Evolutionary conservation across 92 coral and sea anemone species (phyloP).

Genomic region (Phenganax subtilis): DNA sequence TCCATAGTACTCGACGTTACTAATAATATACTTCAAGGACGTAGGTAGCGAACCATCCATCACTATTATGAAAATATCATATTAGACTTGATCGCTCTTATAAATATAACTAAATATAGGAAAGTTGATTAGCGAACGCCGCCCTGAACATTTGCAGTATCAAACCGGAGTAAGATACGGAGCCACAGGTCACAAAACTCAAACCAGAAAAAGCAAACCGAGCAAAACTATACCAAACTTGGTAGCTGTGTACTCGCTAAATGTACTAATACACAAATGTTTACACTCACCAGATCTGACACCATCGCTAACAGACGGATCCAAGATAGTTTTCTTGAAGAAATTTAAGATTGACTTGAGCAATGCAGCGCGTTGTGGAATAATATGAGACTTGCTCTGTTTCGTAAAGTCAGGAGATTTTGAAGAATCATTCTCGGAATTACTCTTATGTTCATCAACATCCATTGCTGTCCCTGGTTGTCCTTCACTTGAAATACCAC

Average conservation of each 20-base stretch:
- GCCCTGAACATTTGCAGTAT: background rate
- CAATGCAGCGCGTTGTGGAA: slow-evolving; percentile 94
- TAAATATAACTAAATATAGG: background rate
- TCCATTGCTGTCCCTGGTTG: slow-evolving; percentile 46
- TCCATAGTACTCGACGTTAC: slow-evolving; percentile 97
- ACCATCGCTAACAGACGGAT: slow-evolving; percentile 91
- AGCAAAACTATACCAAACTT: no score
- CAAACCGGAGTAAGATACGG: no score
- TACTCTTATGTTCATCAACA: slow-evolving; percentile 35
- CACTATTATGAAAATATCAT: slow-evolving; percentile 46
- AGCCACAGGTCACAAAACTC: no score
- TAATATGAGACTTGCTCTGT: slow-evolving; percentile 57
- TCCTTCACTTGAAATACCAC: slow-evolving; percentile 52
- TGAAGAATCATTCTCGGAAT: slow-evolving; percentile 16
- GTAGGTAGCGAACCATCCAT: slow-evolving; percentile 98
- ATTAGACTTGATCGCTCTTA: background rate
- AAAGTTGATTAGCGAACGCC: background rate
- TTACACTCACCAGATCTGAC: slow-evolving; percentile 71
- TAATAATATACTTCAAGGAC: slow-evolving; percentile 83
- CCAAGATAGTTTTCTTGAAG: slow-evolving; percentile 87
- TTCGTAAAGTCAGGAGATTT: slow-evolving; percentile 57
- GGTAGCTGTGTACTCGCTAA: no score
- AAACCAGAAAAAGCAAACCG: no score
- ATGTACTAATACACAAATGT: background rate
- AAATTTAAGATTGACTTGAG: slow-evolving; percentile 88